Evolutionary conservation across 2,113 vertebrate genomes (phyloP), one percentile per base, ranked within the genome.

Genomic region (Xenotilapia caudafasciata): DNA sequence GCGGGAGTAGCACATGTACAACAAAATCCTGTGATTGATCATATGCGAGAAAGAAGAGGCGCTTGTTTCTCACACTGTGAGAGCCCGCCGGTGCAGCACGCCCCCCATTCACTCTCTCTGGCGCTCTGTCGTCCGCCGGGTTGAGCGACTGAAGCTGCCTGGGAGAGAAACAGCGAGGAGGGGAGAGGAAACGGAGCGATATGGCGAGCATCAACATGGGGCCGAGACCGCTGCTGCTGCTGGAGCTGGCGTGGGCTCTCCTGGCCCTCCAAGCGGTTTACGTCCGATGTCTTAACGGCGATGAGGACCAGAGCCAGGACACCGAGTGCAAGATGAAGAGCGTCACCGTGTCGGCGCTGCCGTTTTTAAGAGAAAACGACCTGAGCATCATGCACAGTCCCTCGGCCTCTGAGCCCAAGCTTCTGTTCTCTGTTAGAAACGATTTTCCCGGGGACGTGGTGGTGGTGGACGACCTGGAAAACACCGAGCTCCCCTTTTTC

Each of bases 351-450:
- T 99, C 98, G 54, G 98, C 98, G 90, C 96, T 99, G 96, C 98
- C 98, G 80, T 99, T 99, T 95, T 91, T 99, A 92, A 93, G 98
- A 53, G 98, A 99, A 90, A 99, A 99, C 96, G 98, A 99, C 97
- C 96, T 99, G 94, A 99, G 97, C 97, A 99, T 99, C 97, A 99
- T 99, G 98, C 98, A 99, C 96, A 98, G 98, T 83, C 97, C 98
- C 47, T 99, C 98, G 96, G 98, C 98, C 97, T 98, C 98, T 40
- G 98, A 99, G 95, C 98, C 98, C 94, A 99, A 99, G 97, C 98
- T 99, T 83, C 98, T 99, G 84, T 99, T 99, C 97, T 99, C 98
- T 14, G 98, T 99, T 9, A 96, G 98, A 85, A 99, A 99, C 94
- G 98, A 99, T 88, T 99, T 99, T 79, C 98, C 98, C n/a, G 98